Evolutionary conservation across 1,140 invertebrate genomes (phyloP), one percentile per base, ranked within the genome.

Genomic region (Drosophila mayri): DNA sequence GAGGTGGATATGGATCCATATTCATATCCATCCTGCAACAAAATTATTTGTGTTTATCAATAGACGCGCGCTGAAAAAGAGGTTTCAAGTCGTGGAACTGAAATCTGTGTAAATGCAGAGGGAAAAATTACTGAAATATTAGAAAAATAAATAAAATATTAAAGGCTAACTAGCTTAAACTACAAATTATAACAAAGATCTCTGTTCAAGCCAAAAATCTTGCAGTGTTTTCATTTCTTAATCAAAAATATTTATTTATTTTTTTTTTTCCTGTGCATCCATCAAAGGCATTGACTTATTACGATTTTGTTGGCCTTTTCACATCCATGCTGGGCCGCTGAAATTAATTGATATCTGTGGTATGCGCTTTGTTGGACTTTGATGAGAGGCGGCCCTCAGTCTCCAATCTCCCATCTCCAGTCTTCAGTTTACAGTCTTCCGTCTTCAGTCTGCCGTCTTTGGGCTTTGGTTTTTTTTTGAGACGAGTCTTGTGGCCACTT

Each of bases 261-360:
- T 2, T 18, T 18, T 50, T 64, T 14, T 14, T 67, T 32, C 20
- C 66, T 11, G 62, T 70, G 66, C 40, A 70, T 10, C 44, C 70
- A 35, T 73, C 70, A 72, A 60, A 81, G 77, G 85, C 85, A 88
- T 90, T 90, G 85, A 90, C 85, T 88, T 88, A 88, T 88, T 88
- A 88, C 85, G 84, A 88, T 88, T 88, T 86, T 73, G 83, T 86
- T 88, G 84, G 85, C 86, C 85, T 88, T 90, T 88, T 90, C 85
- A 88, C 77, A 82, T 85, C 49, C 73, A 76, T 28, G 63, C 41
- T 41, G 44, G 67, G 35, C 54, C 77, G 84, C 74, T 78, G 81
- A 90, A 90, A 90, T 90, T 90, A 90, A 90, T 90, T 90, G 85
- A 90, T 90, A 90, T 90, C 81, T 79, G 80, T 88, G 85, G 85